These are phyloP conservation scores for Micronycteris hirsuta DNA, from an alignment of 2,113 vertebrate species.

Conservation along the genomic window DNA sequence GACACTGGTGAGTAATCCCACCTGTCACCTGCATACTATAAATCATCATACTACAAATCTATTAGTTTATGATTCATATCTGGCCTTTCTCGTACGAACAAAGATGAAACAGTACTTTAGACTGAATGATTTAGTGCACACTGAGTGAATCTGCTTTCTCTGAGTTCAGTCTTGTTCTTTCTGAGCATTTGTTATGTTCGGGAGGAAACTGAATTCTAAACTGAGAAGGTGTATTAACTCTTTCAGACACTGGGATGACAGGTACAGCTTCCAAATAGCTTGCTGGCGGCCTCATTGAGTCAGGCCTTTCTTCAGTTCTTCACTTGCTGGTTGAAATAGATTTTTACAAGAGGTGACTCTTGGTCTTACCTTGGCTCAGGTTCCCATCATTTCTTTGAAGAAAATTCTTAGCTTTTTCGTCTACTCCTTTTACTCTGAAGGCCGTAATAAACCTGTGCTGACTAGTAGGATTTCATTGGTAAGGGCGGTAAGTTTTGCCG, in stretches of 20 bases:
- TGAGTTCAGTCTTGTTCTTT: not conserved
- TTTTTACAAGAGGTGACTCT: not conserved
- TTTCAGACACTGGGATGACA: not conserved
- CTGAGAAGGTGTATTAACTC: slow-evolving; percentile 30
- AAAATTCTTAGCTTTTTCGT: not conserved
- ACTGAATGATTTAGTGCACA: not conserved
- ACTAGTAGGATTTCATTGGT: not conserved
- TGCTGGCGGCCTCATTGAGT: not conserved
- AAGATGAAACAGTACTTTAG: slow-evolving; percentile 26
- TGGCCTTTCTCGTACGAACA: slow-evolving; percentile 40
- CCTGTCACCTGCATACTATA: slow-evolving; percentile 3
- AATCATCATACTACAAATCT: not conserved
- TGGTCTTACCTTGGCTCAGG: not conserved
- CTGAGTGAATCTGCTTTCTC: not conserved
- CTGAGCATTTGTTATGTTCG: not conserved
- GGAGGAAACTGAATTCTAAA: slow-evolving; percentile 36
- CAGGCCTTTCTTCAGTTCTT: not conserved
- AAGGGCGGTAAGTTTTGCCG: not conserved
- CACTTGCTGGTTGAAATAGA: not conserved
- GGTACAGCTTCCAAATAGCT: not conserved
- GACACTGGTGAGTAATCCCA: slow-evolving; percentile 34
- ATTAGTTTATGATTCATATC: slow-evolving; percentile 45
- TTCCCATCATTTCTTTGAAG: not conserved
- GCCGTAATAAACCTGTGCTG: not conserved
- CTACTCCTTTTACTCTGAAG: not conserved